Evolutionary conservation across 2,797 vertebrate genomes (phyloP).

Genomic region (Acipenser transmontanus): DNA sequence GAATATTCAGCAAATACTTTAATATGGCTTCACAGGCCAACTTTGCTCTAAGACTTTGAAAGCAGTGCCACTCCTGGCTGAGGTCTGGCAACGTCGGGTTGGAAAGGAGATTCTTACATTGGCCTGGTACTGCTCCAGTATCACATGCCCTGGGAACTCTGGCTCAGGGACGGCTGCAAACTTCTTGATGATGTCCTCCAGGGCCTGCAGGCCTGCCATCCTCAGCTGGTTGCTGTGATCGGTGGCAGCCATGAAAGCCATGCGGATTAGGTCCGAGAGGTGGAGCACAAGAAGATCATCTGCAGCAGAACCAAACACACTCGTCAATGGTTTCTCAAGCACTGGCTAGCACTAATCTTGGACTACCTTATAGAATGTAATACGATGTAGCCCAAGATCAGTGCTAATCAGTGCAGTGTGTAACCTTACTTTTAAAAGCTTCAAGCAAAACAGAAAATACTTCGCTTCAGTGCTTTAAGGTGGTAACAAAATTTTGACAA

Average conservation of each 20-base stretch:
- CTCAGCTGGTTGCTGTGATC: slow-evolving; percentile 96
- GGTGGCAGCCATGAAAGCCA: slow-evolving; percentile 98
- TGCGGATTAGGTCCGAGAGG: slow-evolving; percentile 94
- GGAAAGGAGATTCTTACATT: slow-evolving; percentile 68
- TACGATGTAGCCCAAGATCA: too few relatives aligned
- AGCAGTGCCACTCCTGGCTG: too few relatives aligned
- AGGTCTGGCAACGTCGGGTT: too few relatives aligned
- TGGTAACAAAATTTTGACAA: too few relatives aligned
- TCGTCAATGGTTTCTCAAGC: neutral
- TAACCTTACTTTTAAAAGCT: neutral
- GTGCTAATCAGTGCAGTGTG: neutral
- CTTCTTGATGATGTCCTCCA: slow-evolving; percentile 98
- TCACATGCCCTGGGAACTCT: slow-evolving; percentile 96
- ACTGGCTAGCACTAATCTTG: too few relatives aligned
- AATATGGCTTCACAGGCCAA: neutral
- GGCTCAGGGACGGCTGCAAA: slow-evolving; percentile 92
- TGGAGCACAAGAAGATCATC: slow-evolving; percentile 91
- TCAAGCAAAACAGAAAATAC: slow-evolving; percentile 3
- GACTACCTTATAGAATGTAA: too few relatives aligned
- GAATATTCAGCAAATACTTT: neutral
- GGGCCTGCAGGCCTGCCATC: slow-evolving; percentile 93
- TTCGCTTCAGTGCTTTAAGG: too few relatives aligned
- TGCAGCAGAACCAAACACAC: slow-evolving; percentile 39
- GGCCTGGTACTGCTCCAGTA: slow-evolving; percentile 96
- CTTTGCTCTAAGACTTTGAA: neutral